A percentile compares a stretch with the other conserved stretches of the same genome.
Evolutionary conservation across 2,797 vertebrate genomes (phyloP).

Genomic region (Bryconaethiops microstoma): DNA sequence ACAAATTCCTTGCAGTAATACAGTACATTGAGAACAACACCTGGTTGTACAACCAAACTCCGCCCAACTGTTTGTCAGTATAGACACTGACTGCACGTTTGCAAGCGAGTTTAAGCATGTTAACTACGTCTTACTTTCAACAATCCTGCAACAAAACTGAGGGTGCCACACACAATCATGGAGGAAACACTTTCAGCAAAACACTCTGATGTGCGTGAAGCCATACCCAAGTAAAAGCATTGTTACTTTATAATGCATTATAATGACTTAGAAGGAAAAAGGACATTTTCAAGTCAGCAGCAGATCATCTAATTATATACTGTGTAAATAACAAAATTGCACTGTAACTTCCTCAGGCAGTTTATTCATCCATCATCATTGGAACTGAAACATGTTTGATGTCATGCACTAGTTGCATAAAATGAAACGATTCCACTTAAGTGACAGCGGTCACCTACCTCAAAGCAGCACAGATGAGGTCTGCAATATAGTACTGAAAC

Average conservation of each 20-base stretch:
- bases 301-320: too few species aligned
- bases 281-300: too few species aligned
- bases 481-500: background rate
- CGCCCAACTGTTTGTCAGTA: constrained; percentile 4
- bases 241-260: too few species aligned
- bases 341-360: background rate
- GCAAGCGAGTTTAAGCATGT: background rate
- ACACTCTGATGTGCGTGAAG: too few species aligned
- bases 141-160: background rate
- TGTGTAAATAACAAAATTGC: background rate
- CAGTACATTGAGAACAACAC: constrained; percentile 7
- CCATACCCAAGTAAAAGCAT: background rate
- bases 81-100: background rate
- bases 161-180: background rate
- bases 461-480: background rate
- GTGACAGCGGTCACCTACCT: too few species aligned
- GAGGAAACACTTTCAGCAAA: too few species aligned
- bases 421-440: background rate
- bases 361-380: background rate
- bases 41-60: constrained; percentile 9
- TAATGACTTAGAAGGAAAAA: background rate
- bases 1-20: constrained; percentile 27
- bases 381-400: background rate
- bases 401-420: background rate
- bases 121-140: background rate